Conservation (phyloP, 1,140 invertebrate genomes). For the Drosophila pachea region DNA sequence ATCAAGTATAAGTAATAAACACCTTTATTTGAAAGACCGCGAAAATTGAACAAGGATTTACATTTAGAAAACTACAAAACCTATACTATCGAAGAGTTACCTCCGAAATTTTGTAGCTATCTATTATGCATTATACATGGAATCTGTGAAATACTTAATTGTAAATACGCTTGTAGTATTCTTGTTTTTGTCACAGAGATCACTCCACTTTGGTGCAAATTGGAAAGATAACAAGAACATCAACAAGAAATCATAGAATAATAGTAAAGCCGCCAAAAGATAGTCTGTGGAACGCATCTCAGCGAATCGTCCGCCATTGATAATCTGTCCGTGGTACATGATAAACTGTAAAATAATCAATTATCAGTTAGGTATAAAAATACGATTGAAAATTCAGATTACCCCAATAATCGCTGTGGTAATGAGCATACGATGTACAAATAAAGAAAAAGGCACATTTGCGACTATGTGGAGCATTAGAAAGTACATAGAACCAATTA, state of each 20-base stretch:
- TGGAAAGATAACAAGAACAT: constrained; percentile 50
- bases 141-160: not conserved
- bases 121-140: not conserved
- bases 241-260: constrained; percentile 56
- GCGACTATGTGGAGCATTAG: constrained; percentile 49
- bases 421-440: constrained; percentile 20
- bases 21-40: not conserved
- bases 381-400: not conserved
- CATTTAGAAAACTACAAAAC: not conserved
- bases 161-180: not conserved
- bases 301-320: constrained; percentile 57
- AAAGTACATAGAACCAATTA: constrained; percentile 55
- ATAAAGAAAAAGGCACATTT: constrained; percentile 42
- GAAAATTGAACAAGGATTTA: constrained; percentile 6
- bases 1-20: not conserved
- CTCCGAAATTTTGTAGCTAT: not conserved
- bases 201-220: constrained; percentile 42
- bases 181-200: constrained; percentile 25
- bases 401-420: constrained; percentile 32
- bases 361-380: not conserved
- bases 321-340: constrained; percentile 65
- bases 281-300: constrained; percentile 56
- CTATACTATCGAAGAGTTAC: not conserved
- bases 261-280: constrained; percentile 43
- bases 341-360: constrained; percentile 40